Evolutionary conservation across 30 jellyfish, hydroid and myxozoan genomes (phyloP), one percentile per base, ranked within the genome.

Genomic region (Aurelia aurita): DNA sequence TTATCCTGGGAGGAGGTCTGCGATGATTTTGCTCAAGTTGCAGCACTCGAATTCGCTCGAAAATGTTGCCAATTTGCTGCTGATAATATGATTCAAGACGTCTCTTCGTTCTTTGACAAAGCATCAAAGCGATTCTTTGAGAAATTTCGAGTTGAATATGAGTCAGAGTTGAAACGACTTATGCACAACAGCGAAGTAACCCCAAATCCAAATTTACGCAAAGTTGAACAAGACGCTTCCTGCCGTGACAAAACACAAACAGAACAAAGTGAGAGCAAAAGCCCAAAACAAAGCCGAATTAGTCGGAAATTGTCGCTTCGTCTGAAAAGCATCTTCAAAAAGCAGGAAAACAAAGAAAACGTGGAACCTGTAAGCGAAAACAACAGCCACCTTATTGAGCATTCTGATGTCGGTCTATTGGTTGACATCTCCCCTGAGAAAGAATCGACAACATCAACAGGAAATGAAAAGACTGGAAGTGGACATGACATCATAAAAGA

Each of bases 11-110:
- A 89, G 46, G 97, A 84, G 23, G 84, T 89, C 47, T 94, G 97
- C 59, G 95, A 85, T 65, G 96, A 94, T n/a, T 89, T 88, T 73
- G 95, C 97, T 23, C 59, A 66, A 47, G 53, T 79, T 35, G 99
- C 99, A 0, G 99, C 99, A 2, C 81, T 84, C 2, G 99, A 94
- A 31, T 94, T 88, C 70, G 96, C 99, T 1, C 74, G 97, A 74
- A 83, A 83, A 61, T 94, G 97, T 47, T 86, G 79, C 54, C 84
- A 71, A 68, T 86, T 83, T 84, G 97, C 80, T 19, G 81, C 96
- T 20, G 97, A 84, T 54, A 78, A 88, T 45, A 55, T 80, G 18
- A n/a, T 65, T 12, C 72, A 80, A n/a, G 95, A 94, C 54, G 82
- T 88, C 29, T 58, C 89, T 13, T 20, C 95, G 14, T 89, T 93